phyloP scores from a whole-genome alignment of 2,888 invertebrate species.

The Apodemia mormo region DNA sequence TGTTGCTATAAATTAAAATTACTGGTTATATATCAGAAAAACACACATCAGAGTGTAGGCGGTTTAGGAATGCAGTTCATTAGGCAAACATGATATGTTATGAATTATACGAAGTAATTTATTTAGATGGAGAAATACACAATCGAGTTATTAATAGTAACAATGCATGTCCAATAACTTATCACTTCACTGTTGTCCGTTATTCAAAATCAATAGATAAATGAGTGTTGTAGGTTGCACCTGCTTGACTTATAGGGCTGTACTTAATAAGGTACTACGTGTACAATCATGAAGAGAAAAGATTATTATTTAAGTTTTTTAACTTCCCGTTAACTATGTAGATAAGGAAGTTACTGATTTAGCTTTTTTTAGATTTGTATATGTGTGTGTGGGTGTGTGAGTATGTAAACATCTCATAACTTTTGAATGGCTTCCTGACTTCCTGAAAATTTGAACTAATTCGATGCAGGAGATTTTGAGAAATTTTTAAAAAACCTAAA shows the following conservation, averaged over 20 bases:
- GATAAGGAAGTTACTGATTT: too few species aligned
- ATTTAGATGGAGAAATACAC: background rate
- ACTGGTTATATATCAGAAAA: background rate
- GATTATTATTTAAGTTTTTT: background rate
- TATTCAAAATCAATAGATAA: conserved; percentile 57
- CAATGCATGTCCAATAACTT: conserved; percentile 24
- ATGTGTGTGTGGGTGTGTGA: too few species aligned
- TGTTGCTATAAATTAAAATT: background rate
- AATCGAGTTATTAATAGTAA: conserved; percentile 28
- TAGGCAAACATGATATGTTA: background rate
- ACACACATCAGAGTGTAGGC: background rate
- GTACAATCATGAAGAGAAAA: background rate
- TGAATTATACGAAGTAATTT: background rate
- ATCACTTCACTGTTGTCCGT: conserved; percentile 46
- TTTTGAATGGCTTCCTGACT: too few species aligned
- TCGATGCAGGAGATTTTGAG: too few species aligned
- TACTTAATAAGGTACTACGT: conserved; percentile 29
- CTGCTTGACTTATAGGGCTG: conserved; percentile 48
- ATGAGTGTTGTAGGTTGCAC: conserved; percentile 60
- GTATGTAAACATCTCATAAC: too few species aligned
- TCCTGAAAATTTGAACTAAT: too few species aligned
- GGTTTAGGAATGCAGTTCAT: background rate
- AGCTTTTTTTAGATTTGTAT: too few species aligned
- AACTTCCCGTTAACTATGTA: too few species aligned
- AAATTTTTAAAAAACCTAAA: too few species aligned